Base-by-base conservation (phyloP, 2,797 vertebrate genomes). In the Loriculus beryllinus region DNA sequence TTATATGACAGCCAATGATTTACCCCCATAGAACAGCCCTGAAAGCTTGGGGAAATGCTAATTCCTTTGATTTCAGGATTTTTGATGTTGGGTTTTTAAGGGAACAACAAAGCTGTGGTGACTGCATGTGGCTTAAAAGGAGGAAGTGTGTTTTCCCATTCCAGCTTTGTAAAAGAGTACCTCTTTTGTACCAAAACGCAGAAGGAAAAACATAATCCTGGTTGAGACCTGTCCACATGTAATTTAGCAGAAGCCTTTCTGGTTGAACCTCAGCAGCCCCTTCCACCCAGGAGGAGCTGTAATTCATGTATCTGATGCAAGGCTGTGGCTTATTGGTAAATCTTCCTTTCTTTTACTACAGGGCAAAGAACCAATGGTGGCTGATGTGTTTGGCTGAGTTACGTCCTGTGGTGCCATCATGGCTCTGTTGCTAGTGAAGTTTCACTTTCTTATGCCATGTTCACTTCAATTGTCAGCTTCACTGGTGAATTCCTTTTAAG, bases 51-150 rank as follows among this genome's bases (percentile, higher is more conserved):
- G 68, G 52, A 72, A 83, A 95, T 47, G 67, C 56, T 78, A 85
- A 89, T 93, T 75, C 51, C 71, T 91, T 86, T 94, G 83, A 93
- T 85, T 88, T 89, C 35, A 9, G 26, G 29, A 23, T 76, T 76
- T 91, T 86, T 93, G 87, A 83, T 92, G 71, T 83, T 60, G 43
- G 87, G 82, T 86, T 76, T 92, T 92, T 95, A 87, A 72, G 67
- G 77, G 45, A 93, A 89, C 59, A 86, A 76, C 92, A 94, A 88
- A 93, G 90, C 67, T 92, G 86, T 64, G 84, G 82, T 69, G 62
- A 45, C 79, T 91, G 65, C 40, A 65, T 88, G 85, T 7, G 35
- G 79, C n/a, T 70, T 86, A 82, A 83, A 91, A 91, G 72, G 22
- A 82, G 23, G 56, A 82, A 86, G 47, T 0, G 0, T 35, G 57